Conservation (phyloP, 2,797 vertebrate species). For the Pseudochromis fuscus region DNA sequence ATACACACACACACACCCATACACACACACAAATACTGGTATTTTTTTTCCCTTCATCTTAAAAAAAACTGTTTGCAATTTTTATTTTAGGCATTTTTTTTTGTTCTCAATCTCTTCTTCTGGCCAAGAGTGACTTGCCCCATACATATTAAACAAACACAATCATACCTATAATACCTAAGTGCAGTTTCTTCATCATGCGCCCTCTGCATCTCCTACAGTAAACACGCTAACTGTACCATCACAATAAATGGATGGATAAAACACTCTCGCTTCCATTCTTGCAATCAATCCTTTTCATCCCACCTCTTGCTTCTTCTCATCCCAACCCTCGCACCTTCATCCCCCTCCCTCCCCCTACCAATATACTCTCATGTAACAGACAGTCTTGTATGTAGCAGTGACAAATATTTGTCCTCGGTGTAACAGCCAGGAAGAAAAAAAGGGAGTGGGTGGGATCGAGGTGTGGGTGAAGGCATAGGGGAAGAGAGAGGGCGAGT, state of each 20-base stretch:
- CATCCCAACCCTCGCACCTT: constrained; percentile 30
- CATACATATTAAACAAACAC: constrained; percentile 47
- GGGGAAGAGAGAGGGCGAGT: constrained; percentile 46
- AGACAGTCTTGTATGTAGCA: constrained; percentile 73
- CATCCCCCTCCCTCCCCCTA: constrained; percentile 29
- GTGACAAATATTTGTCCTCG: constrained; percentile 68
- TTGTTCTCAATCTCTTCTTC: constrained; percentile 59
- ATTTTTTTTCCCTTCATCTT: constrained; percentile 75
- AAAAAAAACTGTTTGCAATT: constrained; percentile 56
- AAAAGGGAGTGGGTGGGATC: constrained; percentile 22
- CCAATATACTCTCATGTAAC: constrained; percentile 56
- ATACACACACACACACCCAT: constrained; percentile 15
- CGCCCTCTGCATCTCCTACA: constrained; percentile 66
- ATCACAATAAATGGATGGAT: constrained; percentile 76
- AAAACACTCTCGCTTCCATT: constrained; percentile 53
- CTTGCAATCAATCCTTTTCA: constrained; percentile 45
- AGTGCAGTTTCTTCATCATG: constrained; percentile 69
- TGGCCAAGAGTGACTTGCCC: constrained; percentile 51
- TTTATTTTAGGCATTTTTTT: constrained; percentile 59
- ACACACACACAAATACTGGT: constrained; percentile 69
- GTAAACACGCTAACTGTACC: constrained; percentile 73
- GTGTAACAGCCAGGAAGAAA: constrained; percentile 62
- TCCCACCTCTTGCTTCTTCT: constrained; percentile 26
- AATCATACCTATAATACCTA: constrained; percentile 61
- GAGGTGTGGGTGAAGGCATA: constrained; percentile 25